A percentile compares a stretch with the other conserved stretches of the same genome.
phyloP scores from a whole-genome alignment of 92 coral and sea anemone genomes.

The Anthopleura xanthogrammica region DNA sequence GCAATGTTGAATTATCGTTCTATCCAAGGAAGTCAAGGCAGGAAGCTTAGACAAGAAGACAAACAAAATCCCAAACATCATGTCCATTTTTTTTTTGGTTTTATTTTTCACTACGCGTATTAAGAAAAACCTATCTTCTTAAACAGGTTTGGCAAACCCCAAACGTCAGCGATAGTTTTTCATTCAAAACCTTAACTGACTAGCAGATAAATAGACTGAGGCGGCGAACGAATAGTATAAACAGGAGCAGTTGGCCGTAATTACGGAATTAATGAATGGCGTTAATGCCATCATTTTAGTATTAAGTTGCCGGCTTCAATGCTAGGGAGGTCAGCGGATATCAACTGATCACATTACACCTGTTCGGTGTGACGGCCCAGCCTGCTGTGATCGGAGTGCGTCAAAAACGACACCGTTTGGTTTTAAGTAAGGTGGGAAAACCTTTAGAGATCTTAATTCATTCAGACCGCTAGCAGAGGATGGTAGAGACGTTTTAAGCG shows the following conservation, averaged over 20 bases:
- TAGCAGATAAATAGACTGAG: not conserved
- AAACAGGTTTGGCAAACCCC: not conserved
- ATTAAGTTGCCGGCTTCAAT: not conserved
- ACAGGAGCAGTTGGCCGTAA: not conserved
- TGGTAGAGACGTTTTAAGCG: not conserved
- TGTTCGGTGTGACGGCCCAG: not conserved
- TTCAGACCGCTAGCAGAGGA: not conserved
- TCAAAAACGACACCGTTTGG: not conserved
- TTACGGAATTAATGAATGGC: not conserved
- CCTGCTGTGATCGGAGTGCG: not conserved
- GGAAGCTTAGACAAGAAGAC: constrained; percentile 4
- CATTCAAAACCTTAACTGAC: not conserved
- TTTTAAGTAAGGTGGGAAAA: not conserved
- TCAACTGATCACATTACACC: not conserved
- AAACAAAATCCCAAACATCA: not conserved
- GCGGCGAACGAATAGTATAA: not conserved
- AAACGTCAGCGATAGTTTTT: not conserved
- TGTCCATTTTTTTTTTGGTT: not conserved
- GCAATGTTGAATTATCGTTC: not conserved
- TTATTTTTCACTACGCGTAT: not conserved
- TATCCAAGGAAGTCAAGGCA: not conserved
- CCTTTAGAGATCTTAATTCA: not conserved
- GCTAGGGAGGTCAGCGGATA: not conserved
- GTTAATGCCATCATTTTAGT: not conserved
- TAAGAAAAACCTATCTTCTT: not conserved